A percentile compares a stretch with the other conserved stretches of the same genome.
These are phyloP conservation scores for Eremophila alpestris DNA, from an alignment of 2,797 vertebrate species.

Conservation along the genomic window DNA sequence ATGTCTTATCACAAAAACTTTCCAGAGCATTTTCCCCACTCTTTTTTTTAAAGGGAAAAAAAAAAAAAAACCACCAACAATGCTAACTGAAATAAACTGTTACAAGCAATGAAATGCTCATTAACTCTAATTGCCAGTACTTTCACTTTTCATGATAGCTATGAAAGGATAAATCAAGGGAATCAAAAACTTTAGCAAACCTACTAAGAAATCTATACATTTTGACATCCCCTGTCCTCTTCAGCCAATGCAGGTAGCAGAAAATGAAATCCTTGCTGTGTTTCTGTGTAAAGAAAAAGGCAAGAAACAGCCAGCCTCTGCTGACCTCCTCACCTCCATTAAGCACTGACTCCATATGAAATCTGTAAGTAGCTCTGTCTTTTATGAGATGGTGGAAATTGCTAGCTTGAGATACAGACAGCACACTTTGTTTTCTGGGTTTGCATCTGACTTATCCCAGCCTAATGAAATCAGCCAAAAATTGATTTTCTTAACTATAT, in stretches of 20 bases:
- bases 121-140: conserved; percentile 71
- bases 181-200: conserved; percentile 68
- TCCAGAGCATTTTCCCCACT: conserved; percentile 16
- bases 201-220: conserved; percentile 62
- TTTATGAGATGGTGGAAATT: not conserved
- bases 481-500: not conserved
- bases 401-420: not conserved
- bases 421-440: not conserved
- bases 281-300: conserved; percentile 38
- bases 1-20: not conserved
- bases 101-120: conserved; percentile 68
- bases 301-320: not conserved
- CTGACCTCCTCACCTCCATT: conserved; percentile 64
- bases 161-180: conserved; percentile 66
- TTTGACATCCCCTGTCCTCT: conserved; percentile 51
- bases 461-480: not conserved
- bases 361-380: conserved; percentile 12
- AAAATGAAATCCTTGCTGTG: conserved; percentile 55
- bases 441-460: not conserved
- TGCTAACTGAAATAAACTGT: conserved; percentile 69
- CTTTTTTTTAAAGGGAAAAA: not conserved
- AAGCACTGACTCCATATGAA: not conserved
- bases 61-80: not conserved
- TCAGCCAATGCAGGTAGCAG: conserved; percentile 13
- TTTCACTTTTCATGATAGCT: conserved; percentile 65